Evolutionary conservation across 2,888 invertebrate species (phyloP), one percentile per base, ranked within the genome.

Genomic region (Alloscopus bannaensis): DNA sequence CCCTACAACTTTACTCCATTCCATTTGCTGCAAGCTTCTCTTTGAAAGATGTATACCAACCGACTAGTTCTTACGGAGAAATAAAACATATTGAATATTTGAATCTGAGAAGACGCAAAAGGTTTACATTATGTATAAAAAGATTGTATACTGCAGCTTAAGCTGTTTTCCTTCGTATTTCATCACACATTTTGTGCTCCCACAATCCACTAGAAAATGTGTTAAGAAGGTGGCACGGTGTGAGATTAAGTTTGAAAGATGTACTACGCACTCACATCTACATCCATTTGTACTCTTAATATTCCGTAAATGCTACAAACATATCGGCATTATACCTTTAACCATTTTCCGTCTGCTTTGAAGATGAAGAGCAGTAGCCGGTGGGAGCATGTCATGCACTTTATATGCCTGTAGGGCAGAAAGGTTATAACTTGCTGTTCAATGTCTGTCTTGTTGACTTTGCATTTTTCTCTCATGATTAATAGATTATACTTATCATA

Each of bases 351-450:
- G n/a, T n/a, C n/a, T n/a, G n/a, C n/a, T n/a, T n/a, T n/a, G n/a
- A n/a, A n/a, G n/a, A n/a, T n/a, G n/a, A n/a, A n/a, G 13, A 42
- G 42, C 24, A 62, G 45, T 62, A 42, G 42, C 26, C 42, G 24
- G 26, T 42, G 26, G 62, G 42, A 42, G 24, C 20, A 62, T 62
- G 62, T 62, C 62, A 40, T 62, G 45, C n/a, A n/a, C n/a, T n/a
- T 62, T 62, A 16, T 36, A 42, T 62, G 62, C 62, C 62, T 42
- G 26, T 40, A 26, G 62, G 62, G 42, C 16, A 40, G 36, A 62
- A 62, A 62, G 62, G 62, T 62, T 40, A 62, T 42, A 62, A 62
- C 62, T 62, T 62, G 62, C 40, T 62, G 62, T 62, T 62, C 45
- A 40, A 60, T 60, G 60, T n/a, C n/a, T n/a, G n/a, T 60, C 60